These are phyloP conservation scores for Lissocephala sabroskyi DNA, from an alignment of 2,888 invertebrate species.

Conservation along the genomic window DNA sequence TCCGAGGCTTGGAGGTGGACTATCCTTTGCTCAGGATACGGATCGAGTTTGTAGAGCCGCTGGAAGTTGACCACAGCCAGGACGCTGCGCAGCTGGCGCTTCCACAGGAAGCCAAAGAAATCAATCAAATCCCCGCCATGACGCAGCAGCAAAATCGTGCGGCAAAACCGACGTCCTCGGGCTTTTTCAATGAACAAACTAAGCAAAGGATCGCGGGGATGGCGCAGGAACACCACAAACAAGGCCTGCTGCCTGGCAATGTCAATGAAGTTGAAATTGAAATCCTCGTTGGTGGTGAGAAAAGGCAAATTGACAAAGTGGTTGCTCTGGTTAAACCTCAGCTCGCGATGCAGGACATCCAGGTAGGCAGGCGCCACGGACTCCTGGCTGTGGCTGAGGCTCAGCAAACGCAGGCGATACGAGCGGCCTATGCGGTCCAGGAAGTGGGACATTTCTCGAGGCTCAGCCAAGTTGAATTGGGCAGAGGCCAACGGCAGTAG, in stretches of 20 bases:
- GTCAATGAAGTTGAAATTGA: not conserved
- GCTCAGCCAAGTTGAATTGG: conserved; percentile 7
- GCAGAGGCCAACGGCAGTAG: not conserved
- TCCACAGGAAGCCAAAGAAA: conserved; percentile 41
- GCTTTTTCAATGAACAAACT: conserved; percentile 17
- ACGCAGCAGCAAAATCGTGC: conserved; percentile 32
- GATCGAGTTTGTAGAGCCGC: conserved; percentile 41
- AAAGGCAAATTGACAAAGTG: conserved; percentile 30
- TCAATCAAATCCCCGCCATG: not conserved
- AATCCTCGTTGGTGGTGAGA: conserved; percentile 15
- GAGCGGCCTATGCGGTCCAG: conserved; percentile 32
- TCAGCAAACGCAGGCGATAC: conserved; percentile 21
- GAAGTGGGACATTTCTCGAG: conserved; percentile 19
- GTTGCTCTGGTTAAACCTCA: conserved; percentile 15
- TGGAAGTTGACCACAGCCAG: conserved; percentile 27
- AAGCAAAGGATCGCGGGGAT: conserved; percentile 30
- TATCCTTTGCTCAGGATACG: conserved; percentile 41
- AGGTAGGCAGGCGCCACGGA: conserved; percentile 12
- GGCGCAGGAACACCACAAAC: conserved; percentile 32
- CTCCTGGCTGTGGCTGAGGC: conserved; percentile 21
- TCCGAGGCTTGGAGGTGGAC: conserved; percentile 2
- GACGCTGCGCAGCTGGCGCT: conserved; percentile 35
- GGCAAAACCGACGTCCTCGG: conserved; percentile 31
- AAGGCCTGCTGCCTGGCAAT: conserved; percentile 17
- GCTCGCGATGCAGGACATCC: conserved; percentile 15